These are phyloP conservation scores for Silurus asotus DNA, from an alignment of 2,113 vertebrate species.

Conservation along the genomic window DNA sequence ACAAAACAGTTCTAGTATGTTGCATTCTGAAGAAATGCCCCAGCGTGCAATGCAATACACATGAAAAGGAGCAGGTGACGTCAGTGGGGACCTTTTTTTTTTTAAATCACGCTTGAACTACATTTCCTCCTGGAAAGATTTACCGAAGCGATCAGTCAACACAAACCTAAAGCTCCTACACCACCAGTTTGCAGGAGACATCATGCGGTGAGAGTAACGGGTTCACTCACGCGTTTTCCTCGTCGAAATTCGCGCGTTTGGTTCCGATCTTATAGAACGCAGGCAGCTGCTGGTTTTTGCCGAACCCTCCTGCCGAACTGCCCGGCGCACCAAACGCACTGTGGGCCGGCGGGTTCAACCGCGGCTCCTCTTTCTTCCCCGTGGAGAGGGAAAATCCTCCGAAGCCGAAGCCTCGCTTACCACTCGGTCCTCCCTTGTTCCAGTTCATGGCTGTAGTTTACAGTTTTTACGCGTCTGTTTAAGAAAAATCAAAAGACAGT, in stretches of 20 bases:
- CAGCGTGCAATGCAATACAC: not conserved
- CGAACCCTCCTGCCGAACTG: slow-evolving; percentile 75
- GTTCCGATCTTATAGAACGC: slow-evolving; percentile 99
- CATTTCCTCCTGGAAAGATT: not conserved
- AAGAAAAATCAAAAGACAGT: not conserved
- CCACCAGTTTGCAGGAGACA: not conserved
- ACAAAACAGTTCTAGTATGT: too few species aligned
- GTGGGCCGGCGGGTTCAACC: slow-evolving; percentile 78
- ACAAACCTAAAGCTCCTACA: too few species aligned
- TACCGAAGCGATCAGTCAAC: not conserved
- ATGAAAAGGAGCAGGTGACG: not conserved
- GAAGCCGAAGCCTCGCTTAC: slow-evolving; percentile 96
- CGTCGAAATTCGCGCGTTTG: slow-evolving; percentile 94
- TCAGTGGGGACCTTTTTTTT: not conserved
- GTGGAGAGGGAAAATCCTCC: slow-evolving; percentile 90
- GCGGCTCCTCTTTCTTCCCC: slow-evolving; percentile 92
- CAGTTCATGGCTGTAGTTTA: slow-evolving; percentile 86
- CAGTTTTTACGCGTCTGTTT: slow-evolving; percentile 4
- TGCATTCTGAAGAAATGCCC: too few species aligned
- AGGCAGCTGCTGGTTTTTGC: slow-evolving; percentile 88
- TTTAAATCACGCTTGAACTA: not conserved
- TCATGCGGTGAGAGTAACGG: too few species aligned
- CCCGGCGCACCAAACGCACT: slow-evolving; percentile 82
- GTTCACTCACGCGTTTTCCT: slow-evolving; percentile 87
- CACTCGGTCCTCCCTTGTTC: slow-evolving; percentile 93